phyloP scores from a whole-genome alignment of 2,113 vertebrate genomes.

The Philantomba maxwellii region DNA sequence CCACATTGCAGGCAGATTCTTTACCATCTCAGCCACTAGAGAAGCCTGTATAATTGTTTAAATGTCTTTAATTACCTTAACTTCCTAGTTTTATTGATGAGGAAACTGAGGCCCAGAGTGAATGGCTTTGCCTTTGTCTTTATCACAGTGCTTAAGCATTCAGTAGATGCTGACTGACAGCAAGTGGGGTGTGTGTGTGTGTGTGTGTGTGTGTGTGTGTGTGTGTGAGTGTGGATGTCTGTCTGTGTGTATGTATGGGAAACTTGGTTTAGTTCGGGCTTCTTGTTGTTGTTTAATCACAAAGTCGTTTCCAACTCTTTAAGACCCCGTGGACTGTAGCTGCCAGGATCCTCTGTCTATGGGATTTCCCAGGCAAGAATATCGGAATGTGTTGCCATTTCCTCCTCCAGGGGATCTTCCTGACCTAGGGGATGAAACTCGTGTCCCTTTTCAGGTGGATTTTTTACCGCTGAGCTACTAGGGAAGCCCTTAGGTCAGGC shows the following conservation, averaged over 20 bases:
- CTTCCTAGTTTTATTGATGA: neutral
- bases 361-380: neutral
- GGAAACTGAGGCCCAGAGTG: neutral
- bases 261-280: neutral
- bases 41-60: neutral
- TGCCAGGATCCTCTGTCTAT: neutral
- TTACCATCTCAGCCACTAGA: neutral
- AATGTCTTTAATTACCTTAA: neutral
- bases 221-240: neutral
- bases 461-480: neutral
- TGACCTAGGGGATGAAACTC: neutral
- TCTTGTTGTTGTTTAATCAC: neutral
- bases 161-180: neutral
- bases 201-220: neutral
- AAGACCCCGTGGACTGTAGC: neutral
- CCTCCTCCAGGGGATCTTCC: neutral
- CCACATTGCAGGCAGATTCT: neutral
- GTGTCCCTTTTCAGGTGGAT: neutral
- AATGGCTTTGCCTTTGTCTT: neutral
- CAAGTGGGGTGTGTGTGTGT: neutral
- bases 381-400: neutral
- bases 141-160: neutral
- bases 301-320: neutral
- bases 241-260: neutral
- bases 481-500: neutral